Percentiles rank a stretch among this genome's conserved stretches.
Conservation (phyloP, 2,113 vertebrate species). For the Entelurus aequoreus region DNA sequence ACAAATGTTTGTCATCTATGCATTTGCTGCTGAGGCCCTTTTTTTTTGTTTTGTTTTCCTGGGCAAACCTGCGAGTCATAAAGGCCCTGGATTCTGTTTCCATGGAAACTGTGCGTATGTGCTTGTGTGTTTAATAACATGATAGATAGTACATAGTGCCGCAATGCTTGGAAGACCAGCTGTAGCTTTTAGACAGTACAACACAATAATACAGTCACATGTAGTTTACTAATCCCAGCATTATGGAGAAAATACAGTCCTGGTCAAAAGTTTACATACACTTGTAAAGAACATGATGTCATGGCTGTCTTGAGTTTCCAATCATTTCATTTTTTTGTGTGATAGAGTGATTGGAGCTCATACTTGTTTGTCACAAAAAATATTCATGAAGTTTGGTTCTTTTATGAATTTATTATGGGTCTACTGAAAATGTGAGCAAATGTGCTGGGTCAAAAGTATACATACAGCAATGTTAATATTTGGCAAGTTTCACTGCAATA, state of each 20-base stretch:
- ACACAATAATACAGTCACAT: constrained; percentile 1
- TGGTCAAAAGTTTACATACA: no score
- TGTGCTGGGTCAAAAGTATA: no score
- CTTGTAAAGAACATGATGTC: no score
- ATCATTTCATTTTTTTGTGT: neutral
- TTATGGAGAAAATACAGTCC: no score
- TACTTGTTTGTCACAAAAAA: no score
- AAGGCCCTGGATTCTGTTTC: constrained; percentile 68
- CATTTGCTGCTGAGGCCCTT: constrained; percentile 46
- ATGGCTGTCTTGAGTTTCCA: neutral
- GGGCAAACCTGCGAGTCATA: constrained; percentile 62
- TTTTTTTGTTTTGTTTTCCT: constrained; percentile 50
- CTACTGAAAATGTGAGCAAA: no score
- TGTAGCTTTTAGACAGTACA: constrained; percentile 24
- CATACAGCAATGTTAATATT: no score
- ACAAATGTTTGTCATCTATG: constrained; percentile 52
- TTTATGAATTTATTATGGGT: no score
- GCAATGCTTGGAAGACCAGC: constrained; percentile 41
- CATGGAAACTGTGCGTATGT: constrained; percentile 70
- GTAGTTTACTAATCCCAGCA: constrained; percentile 10
- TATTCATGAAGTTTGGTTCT: no score
- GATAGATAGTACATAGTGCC: constrained; percentile 49
- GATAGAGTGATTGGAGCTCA: no score
- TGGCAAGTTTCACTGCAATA: no score
- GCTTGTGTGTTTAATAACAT: constrained; percentile 48